phyloP scores from a whole-genome alignment of 2,113 vertebrate species.

The Cyanoliseus patagonus region DNA sequence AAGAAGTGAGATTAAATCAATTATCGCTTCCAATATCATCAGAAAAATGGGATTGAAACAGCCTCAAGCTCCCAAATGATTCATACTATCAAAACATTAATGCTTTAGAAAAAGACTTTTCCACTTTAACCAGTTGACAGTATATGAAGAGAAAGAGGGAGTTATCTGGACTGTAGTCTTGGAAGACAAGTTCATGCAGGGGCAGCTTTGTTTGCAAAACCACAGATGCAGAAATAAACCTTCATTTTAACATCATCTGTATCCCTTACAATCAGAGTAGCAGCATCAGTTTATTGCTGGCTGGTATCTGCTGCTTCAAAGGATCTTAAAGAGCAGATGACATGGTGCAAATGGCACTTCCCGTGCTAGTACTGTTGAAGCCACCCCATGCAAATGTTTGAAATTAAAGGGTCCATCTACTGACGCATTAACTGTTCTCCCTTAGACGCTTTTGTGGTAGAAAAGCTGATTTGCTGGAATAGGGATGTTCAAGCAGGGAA shows the following conservation, averaged over 20 bases:
- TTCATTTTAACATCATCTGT: background rate
- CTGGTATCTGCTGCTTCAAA: background rate
- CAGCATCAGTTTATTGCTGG: background rate
- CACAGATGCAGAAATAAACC: background rate
- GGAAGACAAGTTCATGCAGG: background rate
- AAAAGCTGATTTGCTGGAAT: background rate
- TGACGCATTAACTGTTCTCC: background rate
- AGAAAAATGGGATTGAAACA: background rate
- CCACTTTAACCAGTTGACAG: background rate
- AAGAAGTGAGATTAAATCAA: conserved; percentile 12
- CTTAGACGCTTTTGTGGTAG: background rate
- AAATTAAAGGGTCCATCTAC: background rate
- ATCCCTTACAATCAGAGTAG: background rate
- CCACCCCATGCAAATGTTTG: background rate
- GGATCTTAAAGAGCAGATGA: background rate
- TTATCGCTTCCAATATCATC: background rate
- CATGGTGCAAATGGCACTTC: background rate
- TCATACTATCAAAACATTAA: background rate
- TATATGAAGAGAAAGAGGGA: background rate
- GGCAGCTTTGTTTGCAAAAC: background rate
- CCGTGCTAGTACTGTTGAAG: background rate
- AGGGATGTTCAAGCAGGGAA: background rate
- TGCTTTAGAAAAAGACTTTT: background rate
- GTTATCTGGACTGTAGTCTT: background rate
- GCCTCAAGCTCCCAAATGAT: background rate